Percentiles rank a stretch among this genome's conserved stretches.
phyloP scores from a whole-genome alignment of 2,888 invertebrate species.

The Aporophyla lueneburgensis region DNA sequence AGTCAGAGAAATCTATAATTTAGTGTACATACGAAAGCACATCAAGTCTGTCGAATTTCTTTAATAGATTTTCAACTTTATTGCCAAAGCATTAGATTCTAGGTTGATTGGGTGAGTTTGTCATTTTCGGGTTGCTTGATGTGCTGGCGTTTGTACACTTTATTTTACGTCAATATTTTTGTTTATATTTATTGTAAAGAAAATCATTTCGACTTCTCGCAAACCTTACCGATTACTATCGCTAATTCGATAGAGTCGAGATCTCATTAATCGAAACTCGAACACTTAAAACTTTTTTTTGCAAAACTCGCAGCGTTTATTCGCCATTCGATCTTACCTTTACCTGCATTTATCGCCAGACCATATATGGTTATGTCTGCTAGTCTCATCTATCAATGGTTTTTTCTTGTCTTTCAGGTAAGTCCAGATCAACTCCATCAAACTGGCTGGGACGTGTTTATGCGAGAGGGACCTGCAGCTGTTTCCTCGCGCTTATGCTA shows the following conservation, averaged over 20 bases:
- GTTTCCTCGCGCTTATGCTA: conserved; percentile 63
- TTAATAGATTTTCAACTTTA: too few relatives aligned
- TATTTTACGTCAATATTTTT: too few relatives aligned
- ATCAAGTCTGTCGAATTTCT: too few relatives aligned
- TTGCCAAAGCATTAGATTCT: too few relatives aligned
- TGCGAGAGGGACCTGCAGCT: conserved; percentile 63
- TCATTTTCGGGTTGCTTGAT: too few relatives aligned
- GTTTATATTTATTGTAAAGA: too few relatives aligned
- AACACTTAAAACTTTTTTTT: conserved; percentile 27
- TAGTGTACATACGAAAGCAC: too few relatives aligned
- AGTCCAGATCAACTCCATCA: conserved; percentile 66
- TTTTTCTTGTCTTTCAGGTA: conserved; percentile 76
- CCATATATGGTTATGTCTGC: conserved; percentile 50
- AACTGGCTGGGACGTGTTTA: conserved; percentile 64
- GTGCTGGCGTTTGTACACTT: too few relatives aligned
- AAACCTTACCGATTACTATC: background rate
- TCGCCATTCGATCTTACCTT: conserved; percentile 35
- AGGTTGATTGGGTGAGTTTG: too few relatives aligned
- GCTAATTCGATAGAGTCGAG: conserved; percentile 9
- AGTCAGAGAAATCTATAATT: too few relatives aligned
- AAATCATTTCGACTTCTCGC: background rate
- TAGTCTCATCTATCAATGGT: conserved; percentile 70
- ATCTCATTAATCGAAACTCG: conserved; percentile 36
- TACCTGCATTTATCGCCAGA: conserved; percentile 48
- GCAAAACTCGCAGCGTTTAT: conserved; percentile 21